Percentiles rank a stretch among this genome's conserved stretches.
phyloP scores from a whole-genome alignment of 2,888 invertebrate genomes.

The Choristoneura rosaceana region DNA sequence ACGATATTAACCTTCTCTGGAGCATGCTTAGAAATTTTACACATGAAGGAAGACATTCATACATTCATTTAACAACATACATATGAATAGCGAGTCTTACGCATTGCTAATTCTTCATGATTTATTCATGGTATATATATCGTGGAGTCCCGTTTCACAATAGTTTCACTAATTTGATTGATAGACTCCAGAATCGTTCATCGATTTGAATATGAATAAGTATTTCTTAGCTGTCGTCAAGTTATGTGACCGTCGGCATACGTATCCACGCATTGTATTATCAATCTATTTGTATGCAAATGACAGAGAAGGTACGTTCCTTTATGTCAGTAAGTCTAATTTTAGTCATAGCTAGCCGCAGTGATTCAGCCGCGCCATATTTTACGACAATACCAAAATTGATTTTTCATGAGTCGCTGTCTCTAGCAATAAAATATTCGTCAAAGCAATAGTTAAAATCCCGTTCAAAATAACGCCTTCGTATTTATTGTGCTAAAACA shows the following conservation, averaged over 20 bases:
- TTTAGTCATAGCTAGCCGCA: constrained; percentile 12
- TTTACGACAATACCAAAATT: constrained; percentile 14
- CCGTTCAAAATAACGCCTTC: neutral
- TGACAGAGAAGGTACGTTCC: constrained; percentile 12
- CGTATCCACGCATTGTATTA: constrained; percentile 12
- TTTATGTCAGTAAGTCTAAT: constrained; percentile 20
- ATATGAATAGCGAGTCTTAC: neutral
- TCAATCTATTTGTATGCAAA: constrained; percentile 25
- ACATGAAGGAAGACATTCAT: neutral
- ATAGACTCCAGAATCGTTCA: constrained; percentile 19
- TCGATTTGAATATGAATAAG: constrained; percentile 26
- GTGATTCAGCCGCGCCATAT: constrained; percentile 25
- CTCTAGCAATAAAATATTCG: constrained; percentile 15
- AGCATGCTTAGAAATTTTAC: neutral
- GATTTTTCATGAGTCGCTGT: constrained; percentile 12
- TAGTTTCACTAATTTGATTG: constrained; percentile 37
- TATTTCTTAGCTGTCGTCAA: constrained; percentile 17
- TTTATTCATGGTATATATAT: constrained; percentile 19
- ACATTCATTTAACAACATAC: neutral
- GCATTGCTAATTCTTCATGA: constrained; percentile 12
- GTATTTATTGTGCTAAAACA: neutral
- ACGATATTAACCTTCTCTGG: neutral
- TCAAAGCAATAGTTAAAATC: constrained; percentile 1
- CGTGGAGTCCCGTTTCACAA: constrained; percentile 26
- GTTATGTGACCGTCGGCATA: neutral